Percentiles rank a stretch among this genome's conserved stretches.
Evolutionary conservation across 2,113 vertebrate genomes (phyloP).

Genomic region (Lampris megalopsis): DNA sequence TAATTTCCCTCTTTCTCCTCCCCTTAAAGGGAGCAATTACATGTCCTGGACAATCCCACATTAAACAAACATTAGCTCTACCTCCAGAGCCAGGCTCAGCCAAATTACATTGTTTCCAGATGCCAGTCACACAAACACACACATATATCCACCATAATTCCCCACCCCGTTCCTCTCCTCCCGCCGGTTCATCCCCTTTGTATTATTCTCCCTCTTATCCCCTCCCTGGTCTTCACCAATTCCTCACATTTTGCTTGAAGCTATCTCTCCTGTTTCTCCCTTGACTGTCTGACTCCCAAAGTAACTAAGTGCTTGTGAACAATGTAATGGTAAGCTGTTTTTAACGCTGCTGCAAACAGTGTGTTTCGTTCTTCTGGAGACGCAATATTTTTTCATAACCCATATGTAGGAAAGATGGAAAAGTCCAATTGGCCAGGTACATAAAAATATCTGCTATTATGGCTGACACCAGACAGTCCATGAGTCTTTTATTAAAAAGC

Average conservation of each 20-base stretch:
- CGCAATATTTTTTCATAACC: too few species aligned
- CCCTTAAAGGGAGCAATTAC: conserved; percentile 87
- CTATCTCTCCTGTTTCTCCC: conserved; percentile 35
- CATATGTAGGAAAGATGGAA: too few species aligned
- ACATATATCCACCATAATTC: conserved; percentile 34
- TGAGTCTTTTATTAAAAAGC: too few species aligned
- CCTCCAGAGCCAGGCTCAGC: conserved; percentile 78
- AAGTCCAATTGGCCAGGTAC: too few species aligned
- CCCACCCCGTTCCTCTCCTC: conserved; percentile 5
- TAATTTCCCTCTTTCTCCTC: conserved; percentile 82
- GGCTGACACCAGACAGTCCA: too few species aligned
- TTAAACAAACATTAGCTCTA: conserved; percentile 90
- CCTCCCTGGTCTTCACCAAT: not conserved
- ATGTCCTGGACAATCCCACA: conserved; percentile 90
- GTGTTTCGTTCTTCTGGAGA: too few species aligned
- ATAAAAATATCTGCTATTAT: too few species aligned
- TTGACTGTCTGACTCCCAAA: conserved; percentile 51
- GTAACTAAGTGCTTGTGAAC: conserved; percentile 79
- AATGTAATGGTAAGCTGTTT: conserved; percentile 85
- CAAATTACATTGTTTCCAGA: conserved; percentile 93
- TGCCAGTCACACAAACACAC: conserved; percentile 81
- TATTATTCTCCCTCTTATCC: conserved; percentile 32
- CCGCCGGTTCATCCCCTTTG: conserved; percentile 41
- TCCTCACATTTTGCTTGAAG: conserved; percentile 28
- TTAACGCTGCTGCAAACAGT: conserved; percentile 77